These are phyloP conservation scores for Microdon myrmicae DNA, from an alignment of 2,888 invertebrate species.

Conservation along the genomic window DNA sequence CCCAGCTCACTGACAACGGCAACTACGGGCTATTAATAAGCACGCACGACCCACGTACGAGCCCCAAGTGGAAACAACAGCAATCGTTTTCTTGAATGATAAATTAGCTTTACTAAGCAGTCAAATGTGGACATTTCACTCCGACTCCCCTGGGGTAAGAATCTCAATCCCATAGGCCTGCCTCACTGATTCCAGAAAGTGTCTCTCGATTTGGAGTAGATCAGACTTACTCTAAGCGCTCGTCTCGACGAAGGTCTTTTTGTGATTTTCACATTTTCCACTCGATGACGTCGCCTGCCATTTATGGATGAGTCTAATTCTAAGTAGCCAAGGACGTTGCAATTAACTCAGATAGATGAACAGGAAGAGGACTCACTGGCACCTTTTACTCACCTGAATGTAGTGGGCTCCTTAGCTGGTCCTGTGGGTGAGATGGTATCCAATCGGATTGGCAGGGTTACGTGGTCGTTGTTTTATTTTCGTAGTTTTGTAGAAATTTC, in stretches of 20 bases:
- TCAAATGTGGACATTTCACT: constrained; percentile 14
- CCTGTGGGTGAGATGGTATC: no score
- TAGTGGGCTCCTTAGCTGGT: no score
- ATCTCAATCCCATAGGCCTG: no score
- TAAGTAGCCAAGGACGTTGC: no score
- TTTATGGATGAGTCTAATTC: constrained; percentile 42
- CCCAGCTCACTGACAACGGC: background rate
- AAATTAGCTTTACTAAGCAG: constrained; percentile 31
- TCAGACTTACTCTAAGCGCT: background rate
- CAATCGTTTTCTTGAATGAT: constrained; percentile 21
- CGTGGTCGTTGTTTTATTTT: no score
- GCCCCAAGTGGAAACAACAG: constrained; percentile 3
- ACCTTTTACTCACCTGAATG: no score
- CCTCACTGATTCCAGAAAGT: background rate
- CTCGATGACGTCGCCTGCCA: constrained; percentile 43
- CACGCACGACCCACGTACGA: constrained; percentile 7
- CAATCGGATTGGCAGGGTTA: no score
- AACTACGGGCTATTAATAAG: constrained; percentile 38
- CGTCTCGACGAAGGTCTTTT: constrained; percentile 35
- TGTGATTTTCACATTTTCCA: constrained; percentile 9
- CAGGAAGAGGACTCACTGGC: no score
- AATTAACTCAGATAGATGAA: no score
- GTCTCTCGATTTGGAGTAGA: background rate
- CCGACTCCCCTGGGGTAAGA: constrained; percentile 1
- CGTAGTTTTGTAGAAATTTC: no score